Evolutionary conservation across 2,888 invertebrate species (phyloP).

Genomic region (Oscheius myriophilus): DNA sequence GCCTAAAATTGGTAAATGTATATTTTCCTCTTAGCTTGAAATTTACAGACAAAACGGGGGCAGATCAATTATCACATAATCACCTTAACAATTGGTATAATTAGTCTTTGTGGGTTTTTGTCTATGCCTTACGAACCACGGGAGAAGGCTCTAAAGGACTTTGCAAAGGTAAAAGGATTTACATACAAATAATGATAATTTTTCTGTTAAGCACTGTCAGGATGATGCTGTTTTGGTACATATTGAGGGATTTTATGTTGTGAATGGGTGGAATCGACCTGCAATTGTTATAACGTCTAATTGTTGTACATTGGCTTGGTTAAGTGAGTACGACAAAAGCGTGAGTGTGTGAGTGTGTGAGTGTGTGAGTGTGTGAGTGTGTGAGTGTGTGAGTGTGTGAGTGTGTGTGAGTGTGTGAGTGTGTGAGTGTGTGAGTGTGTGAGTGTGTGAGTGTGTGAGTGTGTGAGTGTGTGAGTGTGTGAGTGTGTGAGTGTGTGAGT

Average conservation of each 20-base stretch:
- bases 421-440: too few relatives aligned
- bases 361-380: too few relatives aligned
- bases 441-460: too few relatives aligned
- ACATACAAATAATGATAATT: neutral
- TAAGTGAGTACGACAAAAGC: too few relatives aligned
- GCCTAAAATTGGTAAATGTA: neutral
- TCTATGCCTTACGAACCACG: neutral
- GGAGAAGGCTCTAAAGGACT: neutral
- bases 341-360: too few relatives aligned
- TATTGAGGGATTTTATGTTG: conserved; percentile 14
- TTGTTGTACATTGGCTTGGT: too few relatives aligned
- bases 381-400: too few relatives aligned
- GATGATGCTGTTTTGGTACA: neutral
- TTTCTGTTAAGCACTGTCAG: conserved; percentile 3
- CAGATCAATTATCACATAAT: neutral
- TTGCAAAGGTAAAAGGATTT: neutral
- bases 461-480: too few relatives aligned
- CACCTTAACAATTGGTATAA: neutral
- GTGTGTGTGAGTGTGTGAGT: too few relatives aligned
- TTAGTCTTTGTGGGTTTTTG: neutral
- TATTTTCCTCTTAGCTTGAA: neutral
- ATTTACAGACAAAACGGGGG: neutral
- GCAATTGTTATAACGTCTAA: too few relatives aligned
- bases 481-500: too few relatives aligned
- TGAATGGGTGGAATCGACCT: conserved; percentile 6